phyloP scores from a whole-genome alignment of 2,797 vertebrate species.

The Galago senegalensis region DNA sequence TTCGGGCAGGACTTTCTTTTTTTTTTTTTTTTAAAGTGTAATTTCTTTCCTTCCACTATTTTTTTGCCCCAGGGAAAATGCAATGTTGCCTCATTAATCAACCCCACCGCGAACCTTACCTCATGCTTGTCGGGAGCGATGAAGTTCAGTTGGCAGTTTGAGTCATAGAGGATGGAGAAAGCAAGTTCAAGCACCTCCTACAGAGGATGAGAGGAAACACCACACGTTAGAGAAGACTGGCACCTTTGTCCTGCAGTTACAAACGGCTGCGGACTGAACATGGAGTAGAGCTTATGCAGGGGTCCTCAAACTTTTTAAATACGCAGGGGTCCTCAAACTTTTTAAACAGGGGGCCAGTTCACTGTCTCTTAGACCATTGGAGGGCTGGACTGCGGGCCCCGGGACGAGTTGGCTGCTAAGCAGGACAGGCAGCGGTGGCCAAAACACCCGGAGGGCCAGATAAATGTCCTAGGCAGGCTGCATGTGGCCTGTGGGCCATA shows the following conservation, averaged over 20 bases:
- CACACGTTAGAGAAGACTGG: not conserved
- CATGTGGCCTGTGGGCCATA: no score
- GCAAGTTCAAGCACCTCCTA: conserved; percentile 99
- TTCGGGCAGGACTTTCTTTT: not conserved
- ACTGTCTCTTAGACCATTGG: no score
- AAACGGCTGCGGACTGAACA: not conserved
- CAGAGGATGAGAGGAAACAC: conserved; percentile 62
- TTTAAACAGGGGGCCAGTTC: no score
- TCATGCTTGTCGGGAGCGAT: conserved; percentile 99
- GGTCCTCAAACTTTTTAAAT: no score
- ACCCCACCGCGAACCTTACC: conserved; percentile 89
- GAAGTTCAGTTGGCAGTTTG: conserved; percentile 98
- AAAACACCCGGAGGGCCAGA: no score
- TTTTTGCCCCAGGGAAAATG: not conserved
- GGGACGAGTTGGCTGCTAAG: no score
- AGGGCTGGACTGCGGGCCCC: no score
- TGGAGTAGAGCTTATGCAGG: no score
- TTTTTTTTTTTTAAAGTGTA: not conserved
- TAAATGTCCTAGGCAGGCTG: no score
- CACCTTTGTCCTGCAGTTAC: not conserved
- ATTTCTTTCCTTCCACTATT: not conserved
- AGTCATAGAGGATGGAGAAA: conserved; percentile 99
- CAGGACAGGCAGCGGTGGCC: no score
- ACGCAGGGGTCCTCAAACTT: no score
- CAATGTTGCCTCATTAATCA: not conserved